These are phyloP conservation scores for Hyposoter dolosus DNA, from an alignment of 2,888 invertebrate species.

Conservation along the genomic window DNA sequence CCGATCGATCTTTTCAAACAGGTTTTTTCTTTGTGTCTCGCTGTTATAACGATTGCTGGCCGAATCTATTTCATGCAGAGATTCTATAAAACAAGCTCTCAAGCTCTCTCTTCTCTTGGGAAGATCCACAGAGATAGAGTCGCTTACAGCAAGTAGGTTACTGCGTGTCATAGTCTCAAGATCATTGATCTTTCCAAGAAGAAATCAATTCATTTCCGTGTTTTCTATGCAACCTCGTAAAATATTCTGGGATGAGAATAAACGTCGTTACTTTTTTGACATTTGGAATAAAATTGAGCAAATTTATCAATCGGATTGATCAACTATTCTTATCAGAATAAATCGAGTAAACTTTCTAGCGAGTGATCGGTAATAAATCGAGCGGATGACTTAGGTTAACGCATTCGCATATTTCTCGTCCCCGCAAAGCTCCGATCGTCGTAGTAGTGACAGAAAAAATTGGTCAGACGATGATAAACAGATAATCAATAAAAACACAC, in stretches of 20 bases:
- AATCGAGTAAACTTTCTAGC: neutral
- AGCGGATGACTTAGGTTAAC: no score
- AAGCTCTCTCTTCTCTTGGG: constrained; percentile 42
- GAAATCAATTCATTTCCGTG: constrained; percentile 59
- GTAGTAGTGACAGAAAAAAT: neutral
- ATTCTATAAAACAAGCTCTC: constrained; percentile 12
- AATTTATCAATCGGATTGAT: neutral
- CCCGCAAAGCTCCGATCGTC: neutral
- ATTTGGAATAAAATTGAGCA: neutral
- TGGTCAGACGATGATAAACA: neutral
- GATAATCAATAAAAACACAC: constrained; percentile 19
- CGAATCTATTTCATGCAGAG: constrained; percentile 37
- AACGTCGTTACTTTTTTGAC: neutral
- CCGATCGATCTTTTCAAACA: neutral
- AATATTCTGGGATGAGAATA: neutral
- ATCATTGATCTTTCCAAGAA: constrained; percentile 69
- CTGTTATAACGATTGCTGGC: constrained; percentile 14
- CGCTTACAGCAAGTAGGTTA: constrained; percentile 76
- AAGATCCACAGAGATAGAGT: constrained; percentile 13
- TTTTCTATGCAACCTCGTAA: constrained; percentile 13
- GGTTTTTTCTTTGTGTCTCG: neutral
- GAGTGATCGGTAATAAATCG: neutral
- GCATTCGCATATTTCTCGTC: no score
- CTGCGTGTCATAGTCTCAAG: constrained; percentile 68
- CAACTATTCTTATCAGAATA: neutral